Conservation (phyloP, 2,797 vertebrate species). For the Taeniopygia guttata region DNA sequence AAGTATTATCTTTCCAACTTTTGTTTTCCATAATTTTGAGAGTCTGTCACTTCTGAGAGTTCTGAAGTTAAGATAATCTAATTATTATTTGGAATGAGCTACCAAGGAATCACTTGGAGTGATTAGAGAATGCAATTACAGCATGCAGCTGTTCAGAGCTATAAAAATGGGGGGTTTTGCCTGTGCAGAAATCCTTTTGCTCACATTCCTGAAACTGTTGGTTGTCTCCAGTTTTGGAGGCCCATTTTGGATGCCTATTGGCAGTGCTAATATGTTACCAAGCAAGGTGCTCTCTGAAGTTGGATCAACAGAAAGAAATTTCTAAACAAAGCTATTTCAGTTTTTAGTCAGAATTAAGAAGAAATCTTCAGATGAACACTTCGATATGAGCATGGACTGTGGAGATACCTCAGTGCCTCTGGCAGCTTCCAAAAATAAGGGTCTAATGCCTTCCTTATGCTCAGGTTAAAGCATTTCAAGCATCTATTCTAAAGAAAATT, state of each 20-base stretch:
- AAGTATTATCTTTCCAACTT: neutral
- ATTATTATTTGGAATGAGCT: neutral
- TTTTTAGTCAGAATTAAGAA: neutral
- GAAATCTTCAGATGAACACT: neutral
- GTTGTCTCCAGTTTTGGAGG: neutral
- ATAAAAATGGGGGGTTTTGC: neutral
- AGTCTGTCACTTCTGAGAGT: neutral
- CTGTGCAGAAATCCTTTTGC: neutral
- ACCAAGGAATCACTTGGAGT: neutral
- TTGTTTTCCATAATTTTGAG: neutral
- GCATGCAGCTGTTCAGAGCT: neutral
- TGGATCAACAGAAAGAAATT: neutral
- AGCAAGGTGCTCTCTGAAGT: neutral
- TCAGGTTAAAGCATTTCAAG: neutral
- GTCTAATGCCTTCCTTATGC: neutral
- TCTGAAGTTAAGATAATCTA: neutral
- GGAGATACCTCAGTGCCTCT: neutral
- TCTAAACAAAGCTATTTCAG: neutral
- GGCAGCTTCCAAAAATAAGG: neutral
- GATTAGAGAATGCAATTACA: neutral
- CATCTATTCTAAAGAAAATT: neutral
- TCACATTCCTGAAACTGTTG: neutral
- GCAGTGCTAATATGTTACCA: neutral
- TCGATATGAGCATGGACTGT: neutral
- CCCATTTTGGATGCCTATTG: rapidly evolving